Evolutionary conservation across 2,888 invertebrate species (phyloP).

Genomic region (Drosophila quinaria): DNA sequence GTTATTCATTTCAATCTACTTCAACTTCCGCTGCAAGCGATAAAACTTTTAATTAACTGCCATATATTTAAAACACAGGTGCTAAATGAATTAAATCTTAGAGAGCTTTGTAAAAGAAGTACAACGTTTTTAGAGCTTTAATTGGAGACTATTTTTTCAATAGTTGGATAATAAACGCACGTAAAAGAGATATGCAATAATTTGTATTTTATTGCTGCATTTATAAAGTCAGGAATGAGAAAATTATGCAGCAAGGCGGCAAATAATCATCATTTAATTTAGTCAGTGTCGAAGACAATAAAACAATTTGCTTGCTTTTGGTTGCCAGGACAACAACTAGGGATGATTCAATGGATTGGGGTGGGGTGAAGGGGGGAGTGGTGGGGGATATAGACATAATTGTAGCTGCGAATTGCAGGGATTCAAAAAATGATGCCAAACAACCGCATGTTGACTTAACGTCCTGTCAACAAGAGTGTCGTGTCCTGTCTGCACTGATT

Average conservation of each 20-base stretch:
- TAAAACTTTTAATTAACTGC: no score
- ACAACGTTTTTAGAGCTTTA: background rate
- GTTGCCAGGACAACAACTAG: constrained; percentile 21
- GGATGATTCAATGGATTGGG: background rate
- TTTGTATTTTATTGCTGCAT: background rate
- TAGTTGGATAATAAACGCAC: background rate
- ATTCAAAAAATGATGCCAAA: constrained; percentile 42
- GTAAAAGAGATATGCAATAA: background rate
- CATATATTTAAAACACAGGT: no score
- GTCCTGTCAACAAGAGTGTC: constrained; percentile 49
- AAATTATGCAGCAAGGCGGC: background rate
- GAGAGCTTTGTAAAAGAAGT: background rate
- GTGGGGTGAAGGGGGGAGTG: background rate
- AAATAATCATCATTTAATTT: constrained; percentile 31
- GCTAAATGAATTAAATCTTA: background rate
- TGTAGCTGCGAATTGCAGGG: constrained; percentile 13
- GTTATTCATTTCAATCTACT: no score
- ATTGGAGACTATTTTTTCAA: background rate
- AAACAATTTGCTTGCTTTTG: constrained; percentile 29
- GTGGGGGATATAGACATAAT: background rate
- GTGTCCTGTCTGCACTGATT: constrained; percentile 48
- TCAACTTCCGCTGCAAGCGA: no score
- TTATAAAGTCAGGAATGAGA: background rate
- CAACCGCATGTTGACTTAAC: constrained; percentile 58
- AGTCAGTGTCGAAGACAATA: constrained; percentile 28